These are phyloP conservation scores for Panopea generosa DNA, from an alignment of 2,888 invertebrate species.

Conservation along the genomic window DNA sequence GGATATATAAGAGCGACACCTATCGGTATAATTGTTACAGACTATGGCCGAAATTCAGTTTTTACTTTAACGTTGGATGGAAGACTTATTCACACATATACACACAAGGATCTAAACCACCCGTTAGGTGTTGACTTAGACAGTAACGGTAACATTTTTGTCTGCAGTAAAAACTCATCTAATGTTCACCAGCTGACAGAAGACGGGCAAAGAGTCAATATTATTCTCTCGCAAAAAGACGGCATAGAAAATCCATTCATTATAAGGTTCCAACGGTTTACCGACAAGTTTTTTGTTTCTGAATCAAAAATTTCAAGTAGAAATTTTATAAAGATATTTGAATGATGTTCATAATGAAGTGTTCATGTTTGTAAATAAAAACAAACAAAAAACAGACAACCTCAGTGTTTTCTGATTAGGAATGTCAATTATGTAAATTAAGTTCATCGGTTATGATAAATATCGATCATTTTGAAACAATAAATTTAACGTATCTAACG, in stretches of 20 bases:
- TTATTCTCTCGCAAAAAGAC: conserved; percentile 24
- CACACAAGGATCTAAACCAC: conserved; percentile 27
- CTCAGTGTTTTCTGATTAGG: too few relatives aligned
- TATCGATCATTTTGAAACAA: too few relatives aligned
- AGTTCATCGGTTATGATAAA: too few relatives aligned
- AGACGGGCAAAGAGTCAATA: conserved; percentile 24
- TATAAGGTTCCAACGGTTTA: conserved; percentile 31
- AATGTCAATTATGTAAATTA: too few relatives aligned
- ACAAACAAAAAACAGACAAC: too few relatives aligned
- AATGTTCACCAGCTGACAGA: conserved; percentile 26
- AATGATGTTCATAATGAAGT: too few relatives aligned
- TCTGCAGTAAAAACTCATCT: conserved; percentile 35
- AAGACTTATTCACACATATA: conserved; percentile 23
- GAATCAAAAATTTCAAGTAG: conserved; percentile 29
- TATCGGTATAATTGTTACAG: conserved; percentile 38
- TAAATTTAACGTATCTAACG: too few relatives aligned
- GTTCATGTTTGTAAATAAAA: too few relatives aligned
- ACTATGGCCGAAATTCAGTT: conserved; percentile 28
- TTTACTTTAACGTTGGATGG: conserved; percentile 32
- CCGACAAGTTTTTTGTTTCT: conserved; percentile 41
- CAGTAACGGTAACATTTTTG: conserved; percentile 34
- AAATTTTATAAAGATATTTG: conserved; percentile 38
- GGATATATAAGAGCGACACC: conserved; percentile 38
- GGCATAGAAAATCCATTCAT: conserved; percentile 34
- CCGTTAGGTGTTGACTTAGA: conserved; percentile 47